A percentile compares a stretch with the other conserved stretches of the same genome.
These are phyloP conservation scores for Nasonia vitripennis DNA, from an alignment of 1,140 invertebrate genomes.

Conservation along the genomic window DNA sequence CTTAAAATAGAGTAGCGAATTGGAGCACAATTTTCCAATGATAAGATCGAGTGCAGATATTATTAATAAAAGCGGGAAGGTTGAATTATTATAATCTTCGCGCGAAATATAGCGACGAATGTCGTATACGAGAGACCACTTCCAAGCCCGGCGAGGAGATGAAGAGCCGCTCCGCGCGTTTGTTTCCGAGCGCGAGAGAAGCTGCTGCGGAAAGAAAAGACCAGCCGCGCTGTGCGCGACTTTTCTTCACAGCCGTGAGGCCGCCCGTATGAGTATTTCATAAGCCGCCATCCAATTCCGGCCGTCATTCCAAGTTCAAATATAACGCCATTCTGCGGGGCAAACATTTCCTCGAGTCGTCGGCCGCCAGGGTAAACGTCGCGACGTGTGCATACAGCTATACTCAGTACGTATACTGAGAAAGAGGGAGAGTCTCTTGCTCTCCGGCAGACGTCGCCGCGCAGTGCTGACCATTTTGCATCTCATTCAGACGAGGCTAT, in stretches of 20 bases:
- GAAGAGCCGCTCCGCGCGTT: background rate
- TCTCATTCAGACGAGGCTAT: conserved; percentile 59
- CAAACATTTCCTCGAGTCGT: conserved; percentile 65
- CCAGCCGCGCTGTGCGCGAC: background rate
- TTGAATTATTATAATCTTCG: too few relatives aligned
- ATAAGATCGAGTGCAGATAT: too few relatives aligned
- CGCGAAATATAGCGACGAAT: background rate
- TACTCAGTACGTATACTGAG: background rate
- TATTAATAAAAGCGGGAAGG: too few relatives aligned
- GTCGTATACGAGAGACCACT: background rate
- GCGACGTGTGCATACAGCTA: background rate
- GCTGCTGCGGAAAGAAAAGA: conserved; percentile 14
- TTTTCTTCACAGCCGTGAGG: background rate
- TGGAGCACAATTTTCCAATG: too few relatives aligned
- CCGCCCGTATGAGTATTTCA: conserved; percentile 10
- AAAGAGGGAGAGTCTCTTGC: background rate
- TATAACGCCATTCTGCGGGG: conserved; percentile 66
- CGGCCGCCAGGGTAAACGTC: conserved; percentile 32
- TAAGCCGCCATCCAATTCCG: conserved; percentile 64
- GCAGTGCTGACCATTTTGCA: conserved; percentile 68
- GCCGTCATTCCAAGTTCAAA: conserved; percentile 70
- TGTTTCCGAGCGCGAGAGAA: background rate
- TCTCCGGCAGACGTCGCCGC: conserved; percentile 20
- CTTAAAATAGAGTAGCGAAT: background rate
- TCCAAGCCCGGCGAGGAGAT: conserved; percentile 9